phyloP scores from a whole-genome alignment of 2,113 vertebrate genomes.

The Dolichotis patagonum region DNA sequence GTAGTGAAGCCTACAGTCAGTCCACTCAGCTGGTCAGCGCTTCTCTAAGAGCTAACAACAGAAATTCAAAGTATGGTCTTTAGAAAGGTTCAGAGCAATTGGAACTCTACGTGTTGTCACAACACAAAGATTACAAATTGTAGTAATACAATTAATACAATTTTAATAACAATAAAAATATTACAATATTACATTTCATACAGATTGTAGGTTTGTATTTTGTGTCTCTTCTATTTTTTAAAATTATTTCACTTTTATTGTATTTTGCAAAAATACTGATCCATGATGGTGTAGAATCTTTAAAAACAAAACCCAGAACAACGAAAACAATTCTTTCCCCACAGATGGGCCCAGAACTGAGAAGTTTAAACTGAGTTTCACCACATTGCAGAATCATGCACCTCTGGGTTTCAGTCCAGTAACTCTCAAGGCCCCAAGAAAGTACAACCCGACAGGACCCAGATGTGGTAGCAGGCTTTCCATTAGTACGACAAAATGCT shows the following conservation, averaged over 20 bases:
- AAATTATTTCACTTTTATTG: neutral
- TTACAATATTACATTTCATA: neutral
- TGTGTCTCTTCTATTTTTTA: neutral
- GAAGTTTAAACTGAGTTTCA: no score
- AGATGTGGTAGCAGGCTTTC: neutral
- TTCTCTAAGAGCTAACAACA: neutral
- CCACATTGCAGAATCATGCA: fast-evolving
- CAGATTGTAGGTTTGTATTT: neutral
- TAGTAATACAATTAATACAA: neutral
- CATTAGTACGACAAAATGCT: neutral
- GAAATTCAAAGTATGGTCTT: neutral
- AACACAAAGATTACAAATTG: neutral
- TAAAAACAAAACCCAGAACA: neutral
- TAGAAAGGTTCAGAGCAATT: neutral
- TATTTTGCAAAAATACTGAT: neutral
- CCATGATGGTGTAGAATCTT: neutral
- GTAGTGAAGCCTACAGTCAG: fast-evolving
- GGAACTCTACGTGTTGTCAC: neutral
- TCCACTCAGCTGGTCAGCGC: no score
- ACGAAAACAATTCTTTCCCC: neutral
- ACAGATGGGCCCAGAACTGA: neutral
- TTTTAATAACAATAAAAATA: neutral
- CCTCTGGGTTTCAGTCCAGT: neutral
- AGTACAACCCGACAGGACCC: neutral
- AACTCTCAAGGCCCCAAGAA: fast-evolving